These are phyloP conservation scores for Dromiciops gliroides DNA, from an alignment of 2,113 vertebrate genomes.

Conservation along the genomic window DNA sequence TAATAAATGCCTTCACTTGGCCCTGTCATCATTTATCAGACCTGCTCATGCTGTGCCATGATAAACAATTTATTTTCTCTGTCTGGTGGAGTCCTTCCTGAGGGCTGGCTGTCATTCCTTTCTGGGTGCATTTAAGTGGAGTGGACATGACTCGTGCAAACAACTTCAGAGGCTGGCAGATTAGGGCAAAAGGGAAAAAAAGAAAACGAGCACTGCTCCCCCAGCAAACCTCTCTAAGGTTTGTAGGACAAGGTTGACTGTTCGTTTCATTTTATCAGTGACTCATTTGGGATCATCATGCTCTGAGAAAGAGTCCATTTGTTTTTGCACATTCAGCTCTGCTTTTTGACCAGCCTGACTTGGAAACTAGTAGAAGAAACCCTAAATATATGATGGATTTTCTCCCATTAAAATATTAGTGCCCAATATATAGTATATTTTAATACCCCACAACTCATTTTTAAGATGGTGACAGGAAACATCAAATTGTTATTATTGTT, in stretches of 20 bases:
- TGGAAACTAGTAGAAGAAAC: slow-evolving; percentile 50
- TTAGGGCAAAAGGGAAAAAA: slow-evolving; percentile 31
- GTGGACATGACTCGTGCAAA: slow-evolving; percentile 38
- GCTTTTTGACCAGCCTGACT: background rate
- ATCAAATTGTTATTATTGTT: slow-evolving; percentile 34
- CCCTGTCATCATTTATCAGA: slow-evolving; percentile 20
- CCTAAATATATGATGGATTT: slow-evolving; percentile 21
- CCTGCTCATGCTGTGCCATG: slow-evolving; percentile 48
- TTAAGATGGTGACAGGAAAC: background rate
- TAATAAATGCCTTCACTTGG: background rate
- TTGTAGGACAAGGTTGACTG: background rate
- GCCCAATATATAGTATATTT: background rate
- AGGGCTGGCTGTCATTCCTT: slow-evolving; percentile 30
- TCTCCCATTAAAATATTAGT: background rate
- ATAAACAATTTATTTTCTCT: slow-evolving; percentile 63
- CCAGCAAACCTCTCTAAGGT: background rate
- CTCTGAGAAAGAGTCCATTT: slow-evolving; percentile 5
- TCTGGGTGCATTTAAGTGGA: slow-evolving; percentile 37
- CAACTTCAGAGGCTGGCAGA: slow-evolving; percentile 38
- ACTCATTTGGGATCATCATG: background rate
- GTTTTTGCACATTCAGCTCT: slow-evolving; percentile 23
- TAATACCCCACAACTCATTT: slow-evolving; percentile 25
- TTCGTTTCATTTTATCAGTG: slow-evolving; percentile 45
- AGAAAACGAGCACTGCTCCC: slow-evolving; percentile 25
- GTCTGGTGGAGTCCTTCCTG: slow-evolving; percentile 40